Evolutionary conservation across 2,797 vertebrate genomes (phyloP), one percentile per base, ranked within the genome.

Genomic region (Chaetodon trifasciatus): DNA sequence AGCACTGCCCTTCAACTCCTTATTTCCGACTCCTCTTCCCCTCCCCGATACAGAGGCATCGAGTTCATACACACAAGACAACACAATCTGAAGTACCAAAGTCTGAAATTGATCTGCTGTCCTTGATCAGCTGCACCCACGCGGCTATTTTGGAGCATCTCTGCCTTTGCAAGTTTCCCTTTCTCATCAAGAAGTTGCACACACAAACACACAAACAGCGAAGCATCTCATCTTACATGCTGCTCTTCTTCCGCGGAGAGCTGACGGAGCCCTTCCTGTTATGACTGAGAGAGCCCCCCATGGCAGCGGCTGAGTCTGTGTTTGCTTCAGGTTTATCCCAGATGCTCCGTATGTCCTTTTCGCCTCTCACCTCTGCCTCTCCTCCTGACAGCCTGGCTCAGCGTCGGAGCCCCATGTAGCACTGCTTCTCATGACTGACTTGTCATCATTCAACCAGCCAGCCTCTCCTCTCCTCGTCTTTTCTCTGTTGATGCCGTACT

Each of bases 211-310:
- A 73, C 15, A 69, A 53, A 81, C 52, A 77, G 74, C 39, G 21
- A 70, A 75, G 44, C 65, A 70, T 83, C 46, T 74, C 39, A 17
- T 90, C 95, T 95, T 92, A 95, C 94, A 94, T 91, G 93, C 94
- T 95, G 89, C 81, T 90, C 76, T 92, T 88, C 91, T 94, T 95
- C 76, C 50, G 49, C 28, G 82, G 84, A 70, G 92, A 92, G 84
- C 91, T 94, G 60, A 94, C 78, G 35, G 95, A 94, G 80, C 93
- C 93, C 81, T 93, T 95, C 91, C 90, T 91, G 72, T 87, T 74
- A 57, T 94, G 94, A 84, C 92, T 94, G 61, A 94, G 79, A 28
- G 95, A 94, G 80, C 93, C 93, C 81, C 95, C 95, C 95, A 95
- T 95, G 87, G 81, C 86, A 83, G 83, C 81, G 49, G 76, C 50